A percentile compares a stretch with the other conserved stretches of the same genome.
Evolutionary conservation across 2,113 vertebrate genomes (phyloP).

Genomic region (Phoxinus phoxinus): DNA sequence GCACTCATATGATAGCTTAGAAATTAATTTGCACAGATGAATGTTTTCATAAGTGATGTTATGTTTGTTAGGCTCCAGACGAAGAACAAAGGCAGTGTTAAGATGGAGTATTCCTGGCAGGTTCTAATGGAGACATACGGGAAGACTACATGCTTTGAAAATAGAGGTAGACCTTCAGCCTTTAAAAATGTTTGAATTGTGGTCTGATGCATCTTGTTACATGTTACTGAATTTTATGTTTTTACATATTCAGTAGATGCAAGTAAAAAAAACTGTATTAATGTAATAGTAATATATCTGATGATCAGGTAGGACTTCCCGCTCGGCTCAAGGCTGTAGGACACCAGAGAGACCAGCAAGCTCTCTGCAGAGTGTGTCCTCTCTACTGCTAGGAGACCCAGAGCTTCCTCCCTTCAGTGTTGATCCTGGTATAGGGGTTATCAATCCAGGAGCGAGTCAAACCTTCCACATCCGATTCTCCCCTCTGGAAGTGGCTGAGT

Average conservation of each 20-base stretch:
- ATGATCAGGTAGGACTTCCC: constrained; percentile 45
- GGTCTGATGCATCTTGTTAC: not conserved
- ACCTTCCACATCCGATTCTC: constrained; percentile 81
- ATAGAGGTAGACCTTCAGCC: constrained; percentile 59
- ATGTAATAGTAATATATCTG: not conserved
- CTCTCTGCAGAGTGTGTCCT: constrained; percentile 53
- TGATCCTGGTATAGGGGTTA: constrained; percentile 74
- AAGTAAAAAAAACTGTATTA: not conserved
- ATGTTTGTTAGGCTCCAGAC: constrained; percentile 69
- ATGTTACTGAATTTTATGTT: not conserved
- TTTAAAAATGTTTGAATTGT: constrained; percentile 7
- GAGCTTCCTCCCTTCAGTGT: constrained; percentile 71
- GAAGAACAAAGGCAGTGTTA: constrained; percentile 77
- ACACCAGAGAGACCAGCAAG: constrained; percentile 53
- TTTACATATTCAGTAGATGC: not conserved
- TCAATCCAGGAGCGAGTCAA: constrained; percentile 73
- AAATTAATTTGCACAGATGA: not conserved
- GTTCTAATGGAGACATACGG: constrained; percentile 61
- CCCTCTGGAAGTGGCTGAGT: constrained; percentile 75
- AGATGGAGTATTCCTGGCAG: constrained; percentile 81
- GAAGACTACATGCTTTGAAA: constrained; percentile 51
- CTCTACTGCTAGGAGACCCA: constrained; percentile 32
- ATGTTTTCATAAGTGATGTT: constrained; percentile 15
- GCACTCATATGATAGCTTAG: not conserved
- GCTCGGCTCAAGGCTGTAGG: constrained; percentile 54